These are phyloP conservation scores for Tympanuchus pallidicinctus DNA, from an alignment of 2,113 vertebrate species.

Conservation along the genomic window DNA sequence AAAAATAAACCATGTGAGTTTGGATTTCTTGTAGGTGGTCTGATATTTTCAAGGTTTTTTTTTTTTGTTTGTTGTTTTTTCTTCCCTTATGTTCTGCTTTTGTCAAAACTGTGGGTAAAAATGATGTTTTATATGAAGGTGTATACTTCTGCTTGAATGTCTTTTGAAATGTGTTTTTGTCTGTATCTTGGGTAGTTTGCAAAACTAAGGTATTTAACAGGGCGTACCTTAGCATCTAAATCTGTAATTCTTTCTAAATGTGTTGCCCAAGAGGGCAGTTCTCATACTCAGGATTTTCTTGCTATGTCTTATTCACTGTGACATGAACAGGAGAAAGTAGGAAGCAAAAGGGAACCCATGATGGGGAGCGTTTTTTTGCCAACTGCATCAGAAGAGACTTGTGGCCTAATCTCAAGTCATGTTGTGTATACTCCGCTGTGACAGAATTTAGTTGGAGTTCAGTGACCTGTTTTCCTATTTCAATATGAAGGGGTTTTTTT, in stretches of 20 bases:
- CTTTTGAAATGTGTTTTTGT: not conserved
- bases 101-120: not conserved
- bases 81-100: not conserved
- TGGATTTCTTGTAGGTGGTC: not conserved
- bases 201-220: not conserved
- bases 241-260: too few species aligned
- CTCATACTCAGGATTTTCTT: not conserved
- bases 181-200: not conserved
- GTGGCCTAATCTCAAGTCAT: not conserved
- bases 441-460: not conserved
- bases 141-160: not conserved
- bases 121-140: not conserved
- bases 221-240: accelerated
- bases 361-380: not conserved
- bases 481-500: too few species aligned
- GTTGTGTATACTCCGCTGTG: not conserved
- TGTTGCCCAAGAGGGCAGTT: not conserved
- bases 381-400: not conserved
- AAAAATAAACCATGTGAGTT: not conserved
- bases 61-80: not conserved
- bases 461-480: not conserved
- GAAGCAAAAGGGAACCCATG: not conserved
- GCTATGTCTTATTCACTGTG: accelerated
- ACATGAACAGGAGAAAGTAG: not conserved
- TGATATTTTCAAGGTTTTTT: not conserved